A percentile compares a stretch with the other conserved stretches of the same genome.
Conservation (phyloP, 1,140 invertebrate genomes). For the Brachionus plicatilis region DNA sequence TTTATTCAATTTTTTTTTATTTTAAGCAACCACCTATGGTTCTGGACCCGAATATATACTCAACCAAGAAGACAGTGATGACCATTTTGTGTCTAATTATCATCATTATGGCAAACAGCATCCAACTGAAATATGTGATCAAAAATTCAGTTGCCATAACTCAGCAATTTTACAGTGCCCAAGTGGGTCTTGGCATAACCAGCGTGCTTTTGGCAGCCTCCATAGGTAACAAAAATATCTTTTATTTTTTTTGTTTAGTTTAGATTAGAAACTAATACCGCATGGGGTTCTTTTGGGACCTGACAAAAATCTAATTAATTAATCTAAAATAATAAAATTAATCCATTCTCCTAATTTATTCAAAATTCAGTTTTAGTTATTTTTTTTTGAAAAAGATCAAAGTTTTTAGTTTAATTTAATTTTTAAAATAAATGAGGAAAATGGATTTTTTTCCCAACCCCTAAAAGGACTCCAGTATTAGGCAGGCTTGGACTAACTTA, state of each 20-base stretch:
- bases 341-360: background rate
- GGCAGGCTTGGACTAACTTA: background rate
- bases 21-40: constrained; percentile 4
- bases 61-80: constrained; percentile 38
- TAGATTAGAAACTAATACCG: constrained; percentile 14
- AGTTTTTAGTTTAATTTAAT: background rate
- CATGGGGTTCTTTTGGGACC: constrained; percentile 32
- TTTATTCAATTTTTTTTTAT: background rate
- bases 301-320: constrained; percentile 27
- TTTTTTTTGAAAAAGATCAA: background rate
- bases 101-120: constrained; percentile 37
- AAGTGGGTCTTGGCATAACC: constrained; percentile 37
- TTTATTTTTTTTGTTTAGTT: background rate
- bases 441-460: background rate
- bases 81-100: constrained; percentile 37
- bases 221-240: background rate
- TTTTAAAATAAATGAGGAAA: background rate
- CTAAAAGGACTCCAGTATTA: constrained; percentile 32
- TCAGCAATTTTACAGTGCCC: constrained; percentile 28
- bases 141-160: constrained; percentile 21
- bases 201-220: constrained; percentile 30
- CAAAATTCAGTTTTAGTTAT: background rate
- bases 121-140: constrained; percentile 31
- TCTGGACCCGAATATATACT: constrained; percentile 24
- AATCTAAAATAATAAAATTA: background rate